Percentiles rank a stretch among this genome's conserved stretches.
These are phyloP conservation scores for Sebastes vulpes DNA, from an alignment of 2,797 vertebrate species.

Conservation along the genomic window DNA sequence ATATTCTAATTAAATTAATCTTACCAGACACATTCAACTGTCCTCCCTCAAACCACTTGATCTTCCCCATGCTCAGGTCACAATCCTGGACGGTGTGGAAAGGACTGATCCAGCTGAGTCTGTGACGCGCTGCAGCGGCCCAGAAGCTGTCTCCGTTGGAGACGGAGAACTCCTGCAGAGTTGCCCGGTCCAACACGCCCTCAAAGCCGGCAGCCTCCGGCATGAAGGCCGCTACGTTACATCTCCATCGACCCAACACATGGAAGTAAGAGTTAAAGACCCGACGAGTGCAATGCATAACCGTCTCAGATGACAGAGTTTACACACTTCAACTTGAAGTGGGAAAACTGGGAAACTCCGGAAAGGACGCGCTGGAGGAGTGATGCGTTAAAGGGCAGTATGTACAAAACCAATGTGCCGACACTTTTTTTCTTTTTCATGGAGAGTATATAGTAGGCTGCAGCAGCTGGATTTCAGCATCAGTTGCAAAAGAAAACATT, in stretches of 20 bases:
- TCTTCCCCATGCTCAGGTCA: constrained; percentile 80
- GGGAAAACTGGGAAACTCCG: constrained; percentile 31
- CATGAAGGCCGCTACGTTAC: constrained; percentile 58
- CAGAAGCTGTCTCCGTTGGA: constrained; percentile 87
- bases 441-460: no score
- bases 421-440: constrained; percentile 3
- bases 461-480: no score
- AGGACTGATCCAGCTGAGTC: constrained; percentile 88
- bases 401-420: not conserved
- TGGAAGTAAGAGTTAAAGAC: not conserved
- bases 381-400: constrained; percentile 64
- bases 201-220: constrained; percentile 73
- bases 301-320: not conserved
- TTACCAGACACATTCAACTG: constrained; percentile 94
- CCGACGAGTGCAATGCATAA: constrained; percentile 6
- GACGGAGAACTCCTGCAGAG: constrained; percentile 83
- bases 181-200: constrained; percentile 42
- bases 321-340: not conserved
- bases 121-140: constrained; percentile 87
- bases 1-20: constrained; percentile 7
- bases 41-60: constrained; percentile 93
- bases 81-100: constrained; percentile 87
- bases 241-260: constrained; percentile 13
- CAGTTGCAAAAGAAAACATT: no score
- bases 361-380: constrained; percentile 20